A percentile compares a stretch with the other conserved stretches of the same genome.
Conservation (phyloP, 2,113 vertebrate genomes). For the Otus sunia region DNA sequence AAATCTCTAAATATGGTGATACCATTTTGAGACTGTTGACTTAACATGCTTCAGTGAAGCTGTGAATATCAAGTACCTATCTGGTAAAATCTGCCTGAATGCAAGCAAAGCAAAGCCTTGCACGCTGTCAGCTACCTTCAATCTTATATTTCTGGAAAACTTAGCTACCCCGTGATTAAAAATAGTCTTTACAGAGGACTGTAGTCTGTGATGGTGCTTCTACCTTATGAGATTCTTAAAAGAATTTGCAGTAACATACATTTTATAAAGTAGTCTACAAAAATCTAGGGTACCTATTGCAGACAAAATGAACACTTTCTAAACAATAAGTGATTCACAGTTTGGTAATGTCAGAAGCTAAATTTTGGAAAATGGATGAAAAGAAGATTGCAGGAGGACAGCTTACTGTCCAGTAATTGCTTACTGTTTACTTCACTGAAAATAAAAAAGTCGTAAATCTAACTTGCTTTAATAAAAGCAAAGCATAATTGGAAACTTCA, state of each 20-base stretch:
- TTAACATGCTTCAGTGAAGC: background rate
- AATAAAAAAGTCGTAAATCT: background rate
- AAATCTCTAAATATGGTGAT: background rate
- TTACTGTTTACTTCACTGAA: background rate
- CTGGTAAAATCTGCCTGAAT: background rate
- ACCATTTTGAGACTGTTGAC: background rate
- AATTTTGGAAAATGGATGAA: background rate
- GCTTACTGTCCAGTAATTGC: background rate
- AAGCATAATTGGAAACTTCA: background rate
- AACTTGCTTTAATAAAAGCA: background rate
- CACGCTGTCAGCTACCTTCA: background rate
- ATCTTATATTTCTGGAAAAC: background rate
- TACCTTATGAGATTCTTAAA: background rate
- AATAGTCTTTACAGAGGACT: background rate
- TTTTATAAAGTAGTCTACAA: background rate
- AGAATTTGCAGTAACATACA: rapidly evolving
- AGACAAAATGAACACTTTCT: background rate
- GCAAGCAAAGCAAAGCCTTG: background rate
- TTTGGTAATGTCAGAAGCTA: background rate
- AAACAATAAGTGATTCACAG: background rate
- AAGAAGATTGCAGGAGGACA: background rate
- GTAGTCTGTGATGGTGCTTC: background rate
- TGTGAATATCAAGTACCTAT: background rate
- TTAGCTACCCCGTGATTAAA: background rate
- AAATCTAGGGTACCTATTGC: background rate